Base-by-base conservation (phyloP, 2,113 vertebrate genomes). In the Toxostoma redivivum region DNA sequence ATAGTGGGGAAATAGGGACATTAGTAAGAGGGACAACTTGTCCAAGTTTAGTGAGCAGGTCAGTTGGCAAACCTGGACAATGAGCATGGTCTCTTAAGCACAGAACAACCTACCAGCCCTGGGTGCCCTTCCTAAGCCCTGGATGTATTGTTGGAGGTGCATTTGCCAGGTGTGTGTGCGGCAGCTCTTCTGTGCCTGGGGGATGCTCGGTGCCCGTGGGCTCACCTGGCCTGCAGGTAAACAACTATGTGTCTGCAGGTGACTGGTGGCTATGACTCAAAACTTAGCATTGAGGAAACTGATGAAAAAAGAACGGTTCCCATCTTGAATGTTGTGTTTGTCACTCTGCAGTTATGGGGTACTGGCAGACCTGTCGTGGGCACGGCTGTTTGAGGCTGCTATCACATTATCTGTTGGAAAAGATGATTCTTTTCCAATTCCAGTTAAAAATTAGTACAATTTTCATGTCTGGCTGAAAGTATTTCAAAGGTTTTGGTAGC, bases 281-380 rank as follows among this genome's bases (percentile, higher is more conserved):
- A 71, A 25, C 23, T 42, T 51, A 44, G 6, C 27, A 10, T 1
- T 50, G 73, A 76, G 77, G 61, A 79, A 81, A 22, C 31, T 7
- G 15, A 25, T 21, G 71, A 50, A 65, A 87, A 82, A 84, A 28
- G 40, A 37, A 7, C 38, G 15, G 85, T 64, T 87, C 50, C 37
- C 6, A 2, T 33, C 50, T 8, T 38, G 38, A 24, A 44, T 0
- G 0, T 12, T 50, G 11, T 17, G 5, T 69, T 79, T 73, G 38
- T 50, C 11, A 6, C 42, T 81, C 53, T 45, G 19, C n/a, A 53
- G 44, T 18, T 33, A 15, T 0, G 8, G 48, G 54, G 56, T 19
- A 47, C 45, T 50, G 44, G 54, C 71, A 56, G 70, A 42, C 54
- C 21, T 70, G 19, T 48, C 19, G 4, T 51, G 47, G 77, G 37